phyloP scores from a whole-genome alignment of 2,888 invertebrate species.

The Caenorhabditis sulstoni region DNA sequence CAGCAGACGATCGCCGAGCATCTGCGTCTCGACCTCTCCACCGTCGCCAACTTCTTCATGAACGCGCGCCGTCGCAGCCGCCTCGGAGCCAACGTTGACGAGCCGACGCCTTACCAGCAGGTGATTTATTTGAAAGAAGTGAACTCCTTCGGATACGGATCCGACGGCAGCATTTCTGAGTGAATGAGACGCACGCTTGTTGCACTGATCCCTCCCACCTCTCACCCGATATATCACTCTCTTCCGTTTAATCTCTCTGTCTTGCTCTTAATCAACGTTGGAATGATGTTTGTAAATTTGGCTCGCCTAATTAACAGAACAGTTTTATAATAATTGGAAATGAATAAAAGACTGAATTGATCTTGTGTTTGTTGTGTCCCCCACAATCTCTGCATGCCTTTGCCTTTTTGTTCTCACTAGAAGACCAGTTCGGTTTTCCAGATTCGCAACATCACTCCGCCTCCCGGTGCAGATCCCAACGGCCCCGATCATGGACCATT shows the following conservation, averaged over 20 bases:
- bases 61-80: slow-evolving; percentile 91
- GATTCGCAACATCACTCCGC: slow-evolving; percentile 34
- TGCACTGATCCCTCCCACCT: too few relatives aligned
- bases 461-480: slow-evolving; percentile 22
- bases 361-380: neutral
- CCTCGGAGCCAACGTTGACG: slow-evolving; percentile 63
- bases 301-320: neutral
- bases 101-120: slow-evolving; percentile 72
- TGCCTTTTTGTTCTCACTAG: neutral
- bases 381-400: neutral
- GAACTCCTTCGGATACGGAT: neutral
- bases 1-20: slow-evolving; percentile 80
- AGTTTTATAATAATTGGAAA: too few relatives aligned
- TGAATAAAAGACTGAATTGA: too few relatives aligned
- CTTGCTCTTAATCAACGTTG: neutral
- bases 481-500: slow-evolving; percentile 27
- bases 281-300: neutral
- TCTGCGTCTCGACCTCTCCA: slow-evolving; percentile 77
- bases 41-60: slow-evolving; percentile 97
- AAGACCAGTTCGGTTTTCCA: slow-evolving; percentile 6
- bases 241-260: neutral
- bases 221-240: neutral
- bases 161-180: neutral
- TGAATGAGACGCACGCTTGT: neutral
- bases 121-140: slow-evolving; percentile 42